Conservation (phyloP, 1,140 invertebrate genomes). For the Penaeus japonicus region DNA sequence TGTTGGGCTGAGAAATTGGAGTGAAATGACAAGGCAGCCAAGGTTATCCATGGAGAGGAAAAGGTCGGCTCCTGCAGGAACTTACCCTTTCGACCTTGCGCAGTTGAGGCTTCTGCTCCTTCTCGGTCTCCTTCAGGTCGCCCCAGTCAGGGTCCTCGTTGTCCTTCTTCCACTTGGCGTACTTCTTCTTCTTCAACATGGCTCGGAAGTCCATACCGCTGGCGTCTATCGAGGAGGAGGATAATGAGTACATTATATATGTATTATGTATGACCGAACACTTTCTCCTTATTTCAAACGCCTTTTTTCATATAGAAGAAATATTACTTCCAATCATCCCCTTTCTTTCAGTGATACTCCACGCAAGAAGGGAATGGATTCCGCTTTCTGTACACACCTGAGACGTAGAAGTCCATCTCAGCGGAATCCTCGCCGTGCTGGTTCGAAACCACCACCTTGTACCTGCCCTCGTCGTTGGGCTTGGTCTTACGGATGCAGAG, state of each 20-base stretch:
- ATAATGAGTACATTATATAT: not conserved
- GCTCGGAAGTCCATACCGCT: constrained; percentile 98
- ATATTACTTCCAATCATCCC: too few species aligned
- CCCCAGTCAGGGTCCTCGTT: constrained; percentile 91
- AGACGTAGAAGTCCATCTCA: constrained; percentile 95
- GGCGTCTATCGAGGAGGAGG: constrained; percentile 73
- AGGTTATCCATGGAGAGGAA: not conserved
- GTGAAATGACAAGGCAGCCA: not conserved
- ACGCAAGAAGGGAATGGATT: not conserved
- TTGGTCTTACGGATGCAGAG: constrained; percentile 95
- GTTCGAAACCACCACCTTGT: constrained; percentile 91
- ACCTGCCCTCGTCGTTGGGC: constrained; percentile 96
- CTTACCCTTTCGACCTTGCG: constrained; percentile 93
- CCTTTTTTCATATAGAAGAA: not conserved
- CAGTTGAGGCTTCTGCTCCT: constrained; percentile 77
- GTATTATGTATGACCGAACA: not conserved
- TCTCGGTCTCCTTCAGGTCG: constrained; percentile 90
- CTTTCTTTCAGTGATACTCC: too few species aligned
- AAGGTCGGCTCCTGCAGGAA: constrained; percentile 43
- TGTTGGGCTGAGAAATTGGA: not conserved
- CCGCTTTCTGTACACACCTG: constrained; percentile 73
- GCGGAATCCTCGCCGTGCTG: constrained; percentile 93
- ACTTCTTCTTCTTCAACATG: constrained; percentile 96
- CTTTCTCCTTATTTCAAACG: not conserved
- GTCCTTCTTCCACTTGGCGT: constrained; percentile 90